Evolutionary conservation across 1,140 invertebrate species (phyloP).

Genomic region (Bombus pascuorum): DNA sequence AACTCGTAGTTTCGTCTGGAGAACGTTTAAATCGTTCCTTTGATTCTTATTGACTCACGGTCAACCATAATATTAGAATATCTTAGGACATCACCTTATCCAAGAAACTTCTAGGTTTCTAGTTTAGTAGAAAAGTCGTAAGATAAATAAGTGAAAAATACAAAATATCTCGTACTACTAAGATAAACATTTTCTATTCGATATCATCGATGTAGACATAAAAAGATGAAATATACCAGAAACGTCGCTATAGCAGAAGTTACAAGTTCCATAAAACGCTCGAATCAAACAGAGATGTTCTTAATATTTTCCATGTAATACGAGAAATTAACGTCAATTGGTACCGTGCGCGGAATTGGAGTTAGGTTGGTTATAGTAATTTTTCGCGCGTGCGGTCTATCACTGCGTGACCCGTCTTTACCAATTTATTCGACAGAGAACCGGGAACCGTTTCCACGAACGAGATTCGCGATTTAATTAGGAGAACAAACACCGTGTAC

Average conservation of each 20-base stretch:
- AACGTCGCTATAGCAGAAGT: too few relatives aligned
- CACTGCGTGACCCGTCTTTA: background rate
- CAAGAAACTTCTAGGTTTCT: background rate
- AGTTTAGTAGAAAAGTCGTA: too few relatives aligned
- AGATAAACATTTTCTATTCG: too few relatives aligned
- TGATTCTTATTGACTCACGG: background rate
- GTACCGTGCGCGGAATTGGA: background rate
- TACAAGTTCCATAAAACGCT: too few relatives aligned
- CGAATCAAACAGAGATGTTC: too few relatives aligned
- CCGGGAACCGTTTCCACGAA: background rate
- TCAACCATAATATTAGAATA: background rate
- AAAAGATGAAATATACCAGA: too few relatives aligned
- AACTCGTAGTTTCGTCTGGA: background rate
- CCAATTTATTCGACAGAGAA: slow-evolving; percentile 8
- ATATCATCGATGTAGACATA: too few relatives aligned
- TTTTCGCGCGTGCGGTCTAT: background rate
- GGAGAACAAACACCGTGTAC: slow-evolving; percentile 23
- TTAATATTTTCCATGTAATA: too few relatives aligned
- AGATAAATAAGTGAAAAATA: too few relatives aligned
- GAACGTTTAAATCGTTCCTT: slow-evolving; percentile 17
- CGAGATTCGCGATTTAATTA: slow-evolving; percentile 40
- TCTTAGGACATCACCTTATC: background rate
- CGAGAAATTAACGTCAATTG: background rate
- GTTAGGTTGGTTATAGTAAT: background rate
- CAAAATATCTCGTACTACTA: too few relatives aligned